Conservation (phyloP, 37 sponge, comb jelly and placozoan species). For the Spongia lamella region DNA sequence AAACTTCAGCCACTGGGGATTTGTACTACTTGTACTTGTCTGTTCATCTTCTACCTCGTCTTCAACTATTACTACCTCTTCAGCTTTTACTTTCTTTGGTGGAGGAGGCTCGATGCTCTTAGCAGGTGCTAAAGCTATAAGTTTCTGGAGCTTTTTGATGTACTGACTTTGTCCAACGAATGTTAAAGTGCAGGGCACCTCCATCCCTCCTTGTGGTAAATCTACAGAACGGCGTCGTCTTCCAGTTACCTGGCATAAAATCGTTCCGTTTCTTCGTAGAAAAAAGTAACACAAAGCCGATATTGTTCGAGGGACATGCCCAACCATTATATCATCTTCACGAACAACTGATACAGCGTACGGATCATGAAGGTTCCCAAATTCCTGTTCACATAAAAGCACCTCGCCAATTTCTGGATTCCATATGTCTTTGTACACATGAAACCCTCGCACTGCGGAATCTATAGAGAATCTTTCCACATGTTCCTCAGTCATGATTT, state of each 20-base stretch:
- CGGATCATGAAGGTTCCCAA: constrained; percentile 27
- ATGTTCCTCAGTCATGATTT: no score
- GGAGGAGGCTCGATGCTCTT: constrained; percentile 8
- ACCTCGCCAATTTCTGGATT: constrained; percentile 20
- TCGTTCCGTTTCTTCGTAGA: constrained; percentile 21
- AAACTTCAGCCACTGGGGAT: neutral
- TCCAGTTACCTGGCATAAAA: constrained; percentile 14
- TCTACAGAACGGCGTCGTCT: constrained; percentile 10
- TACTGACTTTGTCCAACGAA: constrained; percentile 18
- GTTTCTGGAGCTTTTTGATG: constrained; percentile 17
- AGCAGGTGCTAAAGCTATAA: constrained; percentile 4
- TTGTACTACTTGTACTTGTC: neutral
- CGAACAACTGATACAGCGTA: constrained; percentile 32
- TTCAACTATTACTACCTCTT: neutral
- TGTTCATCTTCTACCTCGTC: neutral
- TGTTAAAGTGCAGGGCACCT: constrained; percentile 37
- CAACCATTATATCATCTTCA: constrained; percentile 1
- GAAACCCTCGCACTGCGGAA: constrained; percentile 15
- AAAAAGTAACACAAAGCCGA: constrained; percentile 35
- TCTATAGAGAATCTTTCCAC: constrained; percentile 15
- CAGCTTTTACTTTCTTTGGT: neutral
- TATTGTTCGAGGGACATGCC: constrained; percentile 46
- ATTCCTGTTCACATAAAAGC: constrained; percentile 27
- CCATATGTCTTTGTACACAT: constrained; percentile 32
- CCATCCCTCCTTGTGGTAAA: constrained; percentile 53